These are phyloP conservation scores for Artemisiospiza belli DNA, from an alignment of 2,113 vertebrate genomes.

Conservation along the genomic window DNA sequence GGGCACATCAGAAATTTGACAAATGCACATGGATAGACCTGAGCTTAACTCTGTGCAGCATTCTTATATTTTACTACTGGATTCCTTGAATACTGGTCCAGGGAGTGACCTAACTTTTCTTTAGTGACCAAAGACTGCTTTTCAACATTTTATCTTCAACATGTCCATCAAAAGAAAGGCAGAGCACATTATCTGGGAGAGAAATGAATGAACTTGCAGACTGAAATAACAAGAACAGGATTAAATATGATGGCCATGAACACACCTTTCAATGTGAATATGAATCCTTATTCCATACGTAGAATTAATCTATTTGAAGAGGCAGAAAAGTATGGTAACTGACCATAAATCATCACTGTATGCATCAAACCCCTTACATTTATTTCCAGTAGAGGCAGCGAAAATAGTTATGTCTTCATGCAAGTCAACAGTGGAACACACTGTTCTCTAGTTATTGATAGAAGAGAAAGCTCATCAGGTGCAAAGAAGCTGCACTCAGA, in stretches of 20 bases:
- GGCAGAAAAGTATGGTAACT: neutral
- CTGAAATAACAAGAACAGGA: neutral
- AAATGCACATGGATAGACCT: neutral
- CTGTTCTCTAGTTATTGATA: neutral
- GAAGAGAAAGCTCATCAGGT: neutral
- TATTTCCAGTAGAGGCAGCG: neutral
- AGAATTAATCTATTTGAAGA: neutral
- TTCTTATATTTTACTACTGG: neutral
- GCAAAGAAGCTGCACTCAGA: neutral
- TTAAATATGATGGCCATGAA: neutral
- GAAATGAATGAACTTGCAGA: neutral
- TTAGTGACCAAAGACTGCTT: neutral
- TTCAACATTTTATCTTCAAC: neutral
- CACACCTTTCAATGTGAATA: neutral
- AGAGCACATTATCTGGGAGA: neutral
- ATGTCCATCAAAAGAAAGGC: neutral
- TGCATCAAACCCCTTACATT: neutral
- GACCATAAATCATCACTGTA: neutral
- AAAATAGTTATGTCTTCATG: neutral
- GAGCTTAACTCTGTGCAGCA: neutral
- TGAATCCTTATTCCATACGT: neutral
- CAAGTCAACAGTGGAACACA: neutral
- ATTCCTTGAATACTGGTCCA: neutral
- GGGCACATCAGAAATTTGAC: neutral
- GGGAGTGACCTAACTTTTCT: neutral